Percentiles rank a stretch among this genome's conserved stretches.
Evolutionary conservation across 1,140 invertebrate genomes (phyloP).

Genomic region (Dolichoris vasculosae): DNA sequence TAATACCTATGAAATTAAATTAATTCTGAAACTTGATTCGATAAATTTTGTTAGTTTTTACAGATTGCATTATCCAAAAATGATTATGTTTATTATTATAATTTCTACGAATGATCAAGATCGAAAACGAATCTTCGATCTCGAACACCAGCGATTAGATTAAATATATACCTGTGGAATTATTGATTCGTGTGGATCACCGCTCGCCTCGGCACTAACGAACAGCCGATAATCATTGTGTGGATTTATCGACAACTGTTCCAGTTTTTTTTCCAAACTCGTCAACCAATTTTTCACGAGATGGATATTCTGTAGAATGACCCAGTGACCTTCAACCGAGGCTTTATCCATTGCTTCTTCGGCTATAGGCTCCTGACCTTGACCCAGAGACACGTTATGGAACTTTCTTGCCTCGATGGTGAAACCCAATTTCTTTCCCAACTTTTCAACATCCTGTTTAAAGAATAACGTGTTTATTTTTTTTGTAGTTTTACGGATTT

Average conservation of each 20-base stretch:
- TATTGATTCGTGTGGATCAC: constrained; percentile 77
- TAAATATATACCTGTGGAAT: constrained; percentile 80
- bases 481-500: no score
- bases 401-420: constrained; percentile 88
- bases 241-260: constrained; percentile 82
- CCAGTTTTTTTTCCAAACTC: constrained; percentile 92
- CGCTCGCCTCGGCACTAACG: constrained; percentile 82
- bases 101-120: no score
- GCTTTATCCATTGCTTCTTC: constrained; percentile 83
- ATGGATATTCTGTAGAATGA: constrained; percentile 93
- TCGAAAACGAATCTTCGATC: no score
- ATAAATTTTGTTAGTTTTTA: no score
- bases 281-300: constrained; percentile 92
- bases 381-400: constrained; percentile 94
- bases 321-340: constrained; percentile 90
- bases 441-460: constrained; percentile 83
- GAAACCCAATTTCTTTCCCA: constrained; percentile 88
- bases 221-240: constrained; percentile 78
- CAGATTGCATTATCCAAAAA: no score
- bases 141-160: no score
- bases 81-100: no score
- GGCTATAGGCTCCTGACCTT: constrained; percentile 91
- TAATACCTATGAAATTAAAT: no score
- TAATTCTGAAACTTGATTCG: no score
- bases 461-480: neutral